phyloP scores from a whole-genome alignment of 2,797 vertebrate species.

The Chromis chromis region DNA sequence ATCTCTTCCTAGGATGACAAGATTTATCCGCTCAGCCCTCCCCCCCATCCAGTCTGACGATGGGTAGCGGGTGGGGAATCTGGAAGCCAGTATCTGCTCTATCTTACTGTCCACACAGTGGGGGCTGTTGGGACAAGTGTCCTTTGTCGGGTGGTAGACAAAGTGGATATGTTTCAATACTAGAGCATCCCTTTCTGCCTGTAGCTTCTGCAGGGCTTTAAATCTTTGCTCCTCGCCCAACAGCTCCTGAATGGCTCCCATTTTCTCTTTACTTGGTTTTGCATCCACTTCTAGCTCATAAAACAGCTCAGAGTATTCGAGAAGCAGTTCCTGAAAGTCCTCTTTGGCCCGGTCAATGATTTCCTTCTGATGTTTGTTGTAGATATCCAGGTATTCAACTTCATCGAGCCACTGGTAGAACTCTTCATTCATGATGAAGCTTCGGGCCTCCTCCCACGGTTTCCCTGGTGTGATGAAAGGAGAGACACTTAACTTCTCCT shows the following conservation, averaged over 20 bases:
- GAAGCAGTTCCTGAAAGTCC: conserved; percentile 96
- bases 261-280: conserved; percentile 99
- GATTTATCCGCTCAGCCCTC: conserved; percentile 91
- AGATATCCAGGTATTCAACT: conserved; percentile 92
- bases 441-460: conserved; percentile 97
- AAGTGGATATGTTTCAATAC: conserved; percentile 99
- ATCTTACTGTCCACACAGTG: conserved; percentile 92
- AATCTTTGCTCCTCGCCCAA: conserved; percentile 95
- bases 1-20: conserved; percentile 97
- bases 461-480: conserved; percentile 96
- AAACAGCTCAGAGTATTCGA: conserved; percentile 98
- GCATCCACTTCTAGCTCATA: conserved; percentile 98
- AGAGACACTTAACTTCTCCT: conserved; percentile 91
- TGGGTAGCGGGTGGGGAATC: conserved; percentile 88
- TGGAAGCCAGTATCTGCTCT: conserved; percentile 89
- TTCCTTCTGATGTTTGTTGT: conserved; percentile 95
- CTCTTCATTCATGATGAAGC: conserved; percentile 98
- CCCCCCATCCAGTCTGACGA: conserved; percentile 85
- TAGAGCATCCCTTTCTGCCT: conserved; percentile 95
- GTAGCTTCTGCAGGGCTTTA: conserved; percentile 95
- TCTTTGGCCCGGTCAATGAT: conserved; percentile 96
- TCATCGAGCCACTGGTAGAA: conserved; percentile 97
- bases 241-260: conserved; percentile 97
- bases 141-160: conserved; percentile 97
- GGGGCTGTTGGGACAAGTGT: conserved; percentile 93